These are phyloP conservation scores for Plumapathes pennacea DNA, from an alignment of 92 coral and sea anemone genomes.

Conservation along the genomic window DNA sequence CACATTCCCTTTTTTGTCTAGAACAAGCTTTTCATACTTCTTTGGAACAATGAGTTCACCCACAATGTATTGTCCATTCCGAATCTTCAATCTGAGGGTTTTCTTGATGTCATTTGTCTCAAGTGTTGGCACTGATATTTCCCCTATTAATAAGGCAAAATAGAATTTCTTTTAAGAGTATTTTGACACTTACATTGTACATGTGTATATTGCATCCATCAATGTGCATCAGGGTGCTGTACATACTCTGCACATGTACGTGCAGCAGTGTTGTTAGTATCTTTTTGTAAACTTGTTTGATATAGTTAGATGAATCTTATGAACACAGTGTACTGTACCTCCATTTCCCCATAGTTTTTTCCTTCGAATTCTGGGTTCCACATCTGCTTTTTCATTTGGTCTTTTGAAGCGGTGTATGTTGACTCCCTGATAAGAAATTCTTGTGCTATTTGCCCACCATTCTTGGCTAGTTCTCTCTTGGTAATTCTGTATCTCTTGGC, in stretches of 20 bases:
- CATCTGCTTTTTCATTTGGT: conserved; percentile 5
- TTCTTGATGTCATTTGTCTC: conserved; percentile 8
- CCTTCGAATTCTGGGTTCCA: conserved; percentile 8
- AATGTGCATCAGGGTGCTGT: too few species aligned
- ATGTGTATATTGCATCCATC: too few species aligned
- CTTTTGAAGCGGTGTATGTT: conserved; percentile 44
- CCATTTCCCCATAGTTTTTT: conserved; percentile 33
- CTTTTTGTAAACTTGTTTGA: too few species aligned
- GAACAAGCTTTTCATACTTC: conserved; percentile 26
- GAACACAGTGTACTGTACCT: too few species aligned
- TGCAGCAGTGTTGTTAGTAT: too few species aligned
- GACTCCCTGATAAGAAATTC: conserved; percentile 46
- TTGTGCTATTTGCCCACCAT: conserved; percentile 58
- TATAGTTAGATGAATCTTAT: too few species aligned
- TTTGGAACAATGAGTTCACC: conserved; percentile 42
- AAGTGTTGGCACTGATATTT: conserved; percentile 2
- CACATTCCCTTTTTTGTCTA: conserved; percentile 8
- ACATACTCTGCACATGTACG: too few species aligned
- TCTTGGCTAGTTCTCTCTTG: conserved; percentile 58
- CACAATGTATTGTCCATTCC: conserved; percentile 19
- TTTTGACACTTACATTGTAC: too few species aligned
- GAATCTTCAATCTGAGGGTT: conserved; percentile 5
- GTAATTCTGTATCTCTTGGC: conserved; percentile 32
- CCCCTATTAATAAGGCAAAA: not conserved
- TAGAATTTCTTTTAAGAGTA: too few species aligned